phyloP scores from a whole-genome alignment of 2,797 vertebrate genomes.

The Typhlichthys subterraneus region DNA sequence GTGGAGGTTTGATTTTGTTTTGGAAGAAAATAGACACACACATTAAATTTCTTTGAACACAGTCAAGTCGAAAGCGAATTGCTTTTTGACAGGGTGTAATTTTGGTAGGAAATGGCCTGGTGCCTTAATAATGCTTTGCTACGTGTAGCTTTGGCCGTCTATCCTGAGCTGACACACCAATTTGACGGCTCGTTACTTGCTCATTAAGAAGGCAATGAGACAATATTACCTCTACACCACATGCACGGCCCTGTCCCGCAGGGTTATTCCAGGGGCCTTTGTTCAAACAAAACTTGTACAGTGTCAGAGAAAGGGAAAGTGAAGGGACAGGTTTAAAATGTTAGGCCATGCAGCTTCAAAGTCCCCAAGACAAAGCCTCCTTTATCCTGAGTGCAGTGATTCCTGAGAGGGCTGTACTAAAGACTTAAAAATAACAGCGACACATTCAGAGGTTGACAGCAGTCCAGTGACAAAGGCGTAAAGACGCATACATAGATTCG shows the following conservation, averaged over 20 bases:
- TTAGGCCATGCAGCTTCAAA: not conserved
- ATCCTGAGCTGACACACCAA: not conserved
- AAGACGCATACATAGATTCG: no score
- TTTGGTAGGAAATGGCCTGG: not conserved
- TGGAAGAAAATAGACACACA: constrained; percentile 1
- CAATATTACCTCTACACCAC: no score
- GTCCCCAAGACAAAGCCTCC: not conserved
- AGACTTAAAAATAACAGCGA: no score
- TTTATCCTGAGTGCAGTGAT: not conserved
- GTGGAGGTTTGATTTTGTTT: constrained; percentile 24
- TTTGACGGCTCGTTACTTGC: not conserved
- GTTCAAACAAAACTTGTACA: no score
- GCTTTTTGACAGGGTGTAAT: not conserved
- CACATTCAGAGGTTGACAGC: no score
- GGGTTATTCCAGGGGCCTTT: no score
- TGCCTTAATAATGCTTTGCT: not conserved
- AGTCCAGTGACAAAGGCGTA: no score
- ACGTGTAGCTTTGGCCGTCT: not conserved
- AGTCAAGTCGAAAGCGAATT: not conserved
- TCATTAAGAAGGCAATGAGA: not conserved
- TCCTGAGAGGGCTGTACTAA: no score
- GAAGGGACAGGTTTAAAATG: not conserved
- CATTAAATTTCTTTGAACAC: not conserved
- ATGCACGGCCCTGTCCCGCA: no score
- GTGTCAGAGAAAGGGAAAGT: no score